Evolutionary conservation across 2,113 vertebrate species (phyloP).

Genomic region (Paramormyrops kingsleyae): DNA sequence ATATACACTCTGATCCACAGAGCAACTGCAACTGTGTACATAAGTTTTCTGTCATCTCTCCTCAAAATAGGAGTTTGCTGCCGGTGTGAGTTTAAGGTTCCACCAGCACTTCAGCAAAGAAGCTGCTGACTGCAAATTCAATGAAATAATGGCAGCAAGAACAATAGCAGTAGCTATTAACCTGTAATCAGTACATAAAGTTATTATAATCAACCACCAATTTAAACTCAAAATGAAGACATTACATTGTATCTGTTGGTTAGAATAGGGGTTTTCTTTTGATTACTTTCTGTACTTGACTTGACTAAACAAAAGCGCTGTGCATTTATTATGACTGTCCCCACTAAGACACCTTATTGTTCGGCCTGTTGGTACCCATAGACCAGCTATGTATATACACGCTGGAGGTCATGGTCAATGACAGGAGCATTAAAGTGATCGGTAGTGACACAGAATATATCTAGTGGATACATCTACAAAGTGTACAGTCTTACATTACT

Average conservation of each 20-base stretch:
- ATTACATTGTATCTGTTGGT: neutral
- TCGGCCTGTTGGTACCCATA: neutral
- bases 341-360: neutral
- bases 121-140: neutral
- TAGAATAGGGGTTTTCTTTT: neutral
- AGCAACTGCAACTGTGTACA: neutral
- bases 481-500: neutral
- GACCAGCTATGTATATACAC: too few species aligned
- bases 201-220: neutral
- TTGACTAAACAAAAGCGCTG: neutral
- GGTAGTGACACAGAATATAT: neutral
- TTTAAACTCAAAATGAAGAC: neutral
- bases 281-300: neutral
- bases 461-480: neutral
- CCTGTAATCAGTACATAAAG: neutral
- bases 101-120: neutral
- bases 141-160: neutral
- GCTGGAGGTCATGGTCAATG: too few species aligned
- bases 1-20: neutral
- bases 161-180: neutral
- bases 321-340: neutral
- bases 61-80: neutral
- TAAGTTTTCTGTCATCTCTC: neutral
- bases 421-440: neutral
- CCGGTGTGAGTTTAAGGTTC: neutral